phyloP scores from a whole-genome alignment of 2,113 vertebrate genomes.

The Callorhinus ursinus region DNA sequence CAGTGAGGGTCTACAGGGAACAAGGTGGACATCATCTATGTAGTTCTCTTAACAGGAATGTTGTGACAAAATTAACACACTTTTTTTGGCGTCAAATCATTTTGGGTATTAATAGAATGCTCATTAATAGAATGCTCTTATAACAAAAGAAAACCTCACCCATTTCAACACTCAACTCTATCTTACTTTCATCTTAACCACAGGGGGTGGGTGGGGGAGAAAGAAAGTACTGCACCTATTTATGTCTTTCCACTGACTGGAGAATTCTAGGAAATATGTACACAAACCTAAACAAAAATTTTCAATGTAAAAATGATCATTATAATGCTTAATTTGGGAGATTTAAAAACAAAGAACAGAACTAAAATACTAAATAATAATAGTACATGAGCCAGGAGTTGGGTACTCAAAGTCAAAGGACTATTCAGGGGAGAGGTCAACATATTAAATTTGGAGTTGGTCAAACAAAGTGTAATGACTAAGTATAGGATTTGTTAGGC shows the following conservation, averaged over 20 bases:
- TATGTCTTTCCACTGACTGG: background rate
- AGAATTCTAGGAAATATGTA: background rate
- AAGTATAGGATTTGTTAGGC: background rate
- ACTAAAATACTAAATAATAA: background rate
- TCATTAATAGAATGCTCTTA: background rate
- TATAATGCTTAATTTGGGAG: background rate
- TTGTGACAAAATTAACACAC: background rate
- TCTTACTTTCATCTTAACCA: background rate
- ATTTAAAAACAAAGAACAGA: background rate
- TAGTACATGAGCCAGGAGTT: background rate
- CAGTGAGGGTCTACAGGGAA: background rate
- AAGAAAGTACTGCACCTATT: background rate
- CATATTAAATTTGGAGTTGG: background rate
- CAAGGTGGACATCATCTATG: background rate
- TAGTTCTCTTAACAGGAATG: background rate
- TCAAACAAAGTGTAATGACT: background rate
- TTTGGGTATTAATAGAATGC: background rate
- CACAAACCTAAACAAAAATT: background rate
- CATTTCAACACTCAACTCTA: background rate
- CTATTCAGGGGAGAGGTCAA: background rate
- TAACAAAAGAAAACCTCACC: background rate
- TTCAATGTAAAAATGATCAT: background rate
- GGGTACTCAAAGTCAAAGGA: background rate
- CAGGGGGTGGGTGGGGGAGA: background rate
- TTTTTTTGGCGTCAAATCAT: background rate